phyloP scores from a whole-genome alignment of 2,113 vertebrate genomes.

The Neoarius graeffei region DNA sequence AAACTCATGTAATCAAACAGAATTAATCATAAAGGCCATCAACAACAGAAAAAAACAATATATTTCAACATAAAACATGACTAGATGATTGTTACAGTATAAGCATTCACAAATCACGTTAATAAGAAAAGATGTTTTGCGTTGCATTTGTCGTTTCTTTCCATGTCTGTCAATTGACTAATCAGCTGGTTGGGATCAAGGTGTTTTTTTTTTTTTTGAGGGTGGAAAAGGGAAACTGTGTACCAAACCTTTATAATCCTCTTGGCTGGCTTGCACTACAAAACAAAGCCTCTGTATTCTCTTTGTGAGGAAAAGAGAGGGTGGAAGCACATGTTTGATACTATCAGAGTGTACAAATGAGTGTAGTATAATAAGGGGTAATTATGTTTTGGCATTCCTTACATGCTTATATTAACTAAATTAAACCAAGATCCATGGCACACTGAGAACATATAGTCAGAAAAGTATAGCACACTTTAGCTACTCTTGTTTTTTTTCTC shows the following conservation, averaged over 20 bases:
- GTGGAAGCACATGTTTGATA: conserved; percentile 63
- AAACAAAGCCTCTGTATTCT: conserved; percentile 62
- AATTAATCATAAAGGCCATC: conserved; percentile 7
- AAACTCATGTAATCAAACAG: neutral
- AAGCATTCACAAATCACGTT: neutral
- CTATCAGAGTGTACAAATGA: conserved; percentile 69
- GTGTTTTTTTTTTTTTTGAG: neutral
- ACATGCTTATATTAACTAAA: conserved; percentile 70
- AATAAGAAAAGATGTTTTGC: conserved; percentile 3
- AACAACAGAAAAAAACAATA: neutral
- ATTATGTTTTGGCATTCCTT: conserved; percentile 74
- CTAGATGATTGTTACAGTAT: neutral
- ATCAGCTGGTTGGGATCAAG: conserved; percentile 29
- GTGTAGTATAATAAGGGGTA: conserved; percentile 74
- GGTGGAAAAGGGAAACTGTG: conserved; percentile 16
- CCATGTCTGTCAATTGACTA: conserved; percentile 13
- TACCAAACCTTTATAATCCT: neutral
- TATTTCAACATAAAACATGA: neutral
- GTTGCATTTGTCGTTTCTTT: neutral
- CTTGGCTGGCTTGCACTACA: conserved; percentile 48
- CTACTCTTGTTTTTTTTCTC: neutral
- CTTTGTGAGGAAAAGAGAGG: conserved; percentile 48
- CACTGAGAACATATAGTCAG: conserved; percentile 53
- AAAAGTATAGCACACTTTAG: conserved; percentile 13
- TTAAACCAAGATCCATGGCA: conserved; percentile 68